phyloP scores from a whole-genome alignment of 2,113 vertebrate genomes.

The Tapirus terrestris region DNA sequence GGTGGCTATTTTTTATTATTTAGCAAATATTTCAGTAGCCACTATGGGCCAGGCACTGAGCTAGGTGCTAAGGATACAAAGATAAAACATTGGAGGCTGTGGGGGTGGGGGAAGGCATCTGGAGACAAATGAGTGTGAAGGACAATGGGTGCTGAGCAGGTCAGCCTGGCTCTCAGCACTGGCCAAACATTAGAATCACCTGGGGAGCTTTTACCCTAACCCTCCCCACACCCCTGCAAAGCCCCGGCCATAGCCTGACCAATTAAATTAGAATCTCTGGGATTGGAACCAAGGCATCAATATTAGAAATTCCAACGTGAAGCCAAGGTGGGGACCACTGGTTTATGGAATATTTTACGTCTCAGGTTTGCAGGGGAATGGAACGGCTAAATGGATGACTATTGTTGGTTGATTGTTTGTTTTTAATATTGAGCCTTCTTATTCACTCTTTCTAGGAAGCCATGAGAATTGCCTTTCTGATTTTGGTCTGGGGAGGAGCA shows the following conservation, averaged over 20 bases:
- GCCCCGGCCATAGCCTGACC: neutral
- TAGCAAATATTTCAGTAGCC: neutral
- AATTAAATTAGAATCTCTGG: neutral
- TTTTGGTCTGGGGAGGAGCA: neutral
- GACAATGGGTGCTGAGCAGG: too few species aligned
- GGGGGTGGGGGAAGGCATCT: rapidly evolving
- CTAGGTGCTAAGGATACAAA: neutral
- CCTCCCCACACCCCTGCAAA: neutral
- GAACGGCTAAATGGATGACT: neutral
- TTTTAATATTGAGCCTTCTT: neutral
- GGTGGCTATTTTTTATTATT: neutral
- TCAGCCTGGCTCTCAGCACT: neutral
- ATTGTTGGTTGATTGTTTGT: neutral
- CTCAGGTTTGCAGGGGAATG: neutral
- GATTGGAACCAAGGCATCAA: neutral
- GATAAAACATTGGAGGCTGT: neutral
- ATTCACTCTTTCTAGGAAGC: slow-evolving; percentile 30
- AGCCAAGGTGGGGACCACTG: neutral
- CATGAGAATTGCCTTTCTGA: neutral
- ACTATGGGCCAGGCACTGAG: neutral
- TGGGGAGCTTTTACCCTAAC: neutral
- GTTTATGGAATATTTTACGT: neutral
- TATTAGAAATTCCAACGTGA: neutral
- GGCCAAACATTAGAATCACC: neutral
- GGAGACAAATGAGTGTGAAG: neutral